phyloP scores from a whole-genome alignment of 2,113 vertebrate species.

The Malaclemys terrapin region DNA sequence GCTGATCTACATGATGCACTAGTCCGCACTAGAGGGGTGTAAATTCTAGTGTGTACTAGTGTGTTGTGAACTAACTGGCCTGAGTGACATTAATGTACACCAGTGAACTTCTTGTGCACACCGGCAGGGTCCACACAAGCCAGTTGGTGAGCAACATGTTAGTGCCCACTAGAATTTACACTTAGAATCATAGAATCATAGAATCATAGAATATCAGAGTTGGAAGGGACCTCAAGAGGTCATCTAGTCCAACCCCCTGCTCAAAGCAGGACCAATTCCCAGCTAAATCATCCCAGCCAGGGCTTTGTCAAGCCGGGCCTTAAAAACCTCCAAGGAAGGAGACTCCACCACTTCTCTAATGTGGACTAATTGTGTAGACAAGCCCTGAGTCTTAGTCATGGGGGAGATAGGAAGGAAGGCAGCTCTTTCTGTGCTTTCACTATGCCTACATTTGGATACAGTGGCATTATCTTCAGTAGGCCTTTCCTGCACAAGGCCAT shows the following conservation, averaged over 20 bases:
- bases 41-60: not conserved
- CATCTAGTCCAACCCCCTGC: too few species aligned
- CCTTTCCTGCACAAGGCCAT: slow-evolving; percentile 64
- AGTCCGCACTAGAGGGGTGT: not conserved
- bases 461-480: slow-evolving; percentile 61
- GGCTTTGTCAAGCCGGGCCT: too few species aligned
- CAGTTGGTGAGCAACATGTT: not conserved
- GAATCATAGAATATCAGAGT: too few species aligned
- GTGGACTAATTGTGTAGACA: not conserved
- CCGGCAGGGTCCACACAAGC: not conserved
- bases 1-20: not conserved
- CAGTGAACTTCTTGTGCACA: not conserved
- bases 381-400: not conserved
- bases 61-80: not conserved
- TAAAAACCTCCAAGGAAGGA: too few species aligned
- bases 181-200: too few species aligned
- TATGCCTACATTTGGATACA: slow-evolving; percentile 56
- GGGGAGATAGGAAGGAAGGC: not conserved
- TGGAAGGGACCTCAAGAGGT: too few species aligned
- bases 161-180: not conserved
- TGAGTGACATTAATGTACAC: not conserved
- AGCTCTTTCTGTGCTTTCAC: slow-evolving; percentile 29
- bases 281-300: too few species aligned
- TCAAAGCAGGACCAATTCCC: too few species aligned
- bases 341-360: too few species aligned